A percentile compares a stretch with the other conserved stretches of the same genome.
Evolutionary conservation across 2,113 vertebrate species (phyloP).

Genomic region (Epinephelus moara): DNA sequence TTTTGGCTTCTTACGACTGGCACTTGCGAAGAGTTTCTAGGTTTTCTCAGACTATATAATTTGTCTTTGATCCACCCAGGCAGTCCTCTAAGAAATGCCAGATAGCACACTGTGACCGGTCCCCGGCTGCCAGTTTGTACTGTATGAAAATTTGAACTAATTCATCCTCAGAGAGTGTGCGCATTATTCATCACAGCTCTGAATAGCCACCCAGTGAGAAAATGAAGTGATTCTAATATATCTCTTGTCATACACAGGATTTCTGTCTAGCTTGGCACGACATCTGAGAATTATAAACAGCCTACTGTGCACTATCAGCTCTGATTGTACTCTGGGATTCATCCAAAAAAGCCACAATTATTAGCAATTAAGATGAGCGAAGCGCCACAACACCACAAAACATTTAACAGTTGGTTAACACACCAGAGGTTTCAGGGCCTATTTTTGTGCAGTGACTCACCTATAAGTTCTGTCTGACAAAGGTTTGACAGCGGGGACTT

Average conservation of each 20-base stretch:
- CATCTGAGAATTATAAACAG: constrained; percentile 57
- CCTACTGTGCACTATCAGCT: constrained; percentile 26
- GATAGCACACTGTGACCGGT: constrained; percentile 50
- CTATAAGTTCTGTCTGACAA: constrained; percentile 39
- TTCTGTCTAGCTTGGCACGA: constrained; percentile 38
- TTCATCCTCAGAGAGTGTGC: constrained; percentile 55
- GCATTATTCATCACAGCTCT: constrained; percentile 65
- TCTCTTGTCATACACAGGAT: constrained; percentile 55
- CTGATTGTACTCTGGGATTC: constrained; percentile 16
- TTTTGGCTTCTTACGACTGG: not conserved
- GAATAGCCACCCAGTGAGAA: constrained; percentile 54
- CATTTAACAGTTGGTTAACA: not conserved
- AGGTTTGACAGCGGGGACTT: constrained; percentile 36
- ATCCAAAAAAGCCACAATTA: constrained; percentile 27
- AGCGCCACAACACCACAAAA: not conserved
- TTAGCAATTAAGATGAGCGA: constrained; percentile 40
- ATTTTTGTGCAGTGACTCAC: not conserved
- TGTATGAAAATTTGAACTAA: constrained; percentile 55
- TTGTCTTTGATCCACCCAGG: constrained; percentile 55
- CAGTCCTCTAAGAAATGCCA: constrained; percentile 49
- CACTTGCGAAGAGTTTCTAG: constrained; percentile 1
- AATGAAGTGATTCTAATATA: constrained; percentile 59
- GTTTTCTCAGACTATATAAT: constrained; percentile 17
- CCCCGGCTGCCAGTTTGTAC: constrained; percentile 43
- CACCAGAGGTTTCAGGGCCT: not conserved